Conservation (phyloP, 2,888 invertebrate species). For the Drosophila niveifrons region DNA sequence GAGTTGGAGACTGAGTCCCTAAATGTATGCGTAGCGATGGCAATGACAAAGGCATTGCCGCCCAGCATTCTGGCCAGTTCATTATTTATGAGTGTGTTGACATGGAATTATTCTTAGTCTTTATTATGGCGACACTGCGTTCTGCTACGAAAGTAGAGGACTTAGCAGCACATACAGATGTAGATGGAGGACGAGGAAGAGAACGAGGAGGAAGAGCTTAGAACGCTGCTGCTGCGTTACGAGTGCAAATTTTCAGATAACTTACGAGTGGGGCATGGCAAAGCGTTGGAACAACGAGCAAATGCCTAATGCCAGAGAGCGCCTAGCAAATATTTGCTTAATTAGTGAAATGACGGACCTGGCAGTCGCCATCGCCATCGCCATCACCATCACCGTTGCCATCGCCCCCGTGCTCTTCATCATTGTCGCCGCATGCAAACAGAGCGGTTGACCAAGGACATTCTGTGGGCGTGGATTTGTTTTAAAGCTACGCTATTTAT, state of each 20-base stretch:
- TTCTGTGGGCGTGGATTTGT: slow-evolving; percentile 15
- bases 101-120: slow-evolving; percentile 82
- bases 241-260: slow-evolving; percentile 75
- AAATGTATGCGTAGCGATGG: slow-evolving; percentile 69
- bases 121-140: slow-evolving; percentile 59
- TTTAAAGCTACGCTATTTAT: slow-evolving; percentile 59
- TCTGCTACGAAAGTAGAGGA: slow-evolving; percentile 36
- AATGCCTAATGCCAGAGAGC: slow-evolving; percentile 23
- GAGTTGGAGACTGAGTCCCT: slow-evolving; percentile 43
- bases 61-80: slow-evolving; percentile 67
- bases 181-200: background rate
- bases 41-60: slow-evolving; percentile 55
- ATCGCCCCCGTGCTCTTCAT: slow-evolving; percentile 1
- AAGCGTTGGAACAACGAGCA: background rate
- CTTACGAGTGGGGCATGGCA: slow-evolving; percentile 36
- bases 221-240: slow-evolving; percentile 16
- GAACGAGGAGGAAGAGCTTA: slow-evolving; percentile 23
- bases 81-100: slow-evolving; percentile 83
- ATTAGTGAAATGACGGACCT: slow-evolving; percentile 75
- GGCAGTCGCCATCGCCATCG: slow-evolving; percentile 21
- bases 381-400: slow-evolving; percentile 5
- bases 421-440: slow-evolving; percentile 56
- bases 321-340: slow-evolving; percentile 77
- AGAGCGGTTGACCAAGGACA: slow-evolving; percentile 63
- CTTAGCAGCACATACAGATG: slow-evolving; percentile 36